Base-by-base conservation (phyloP, 2,113 vertebrate genomes). In the Aythya baeri region DNA sequence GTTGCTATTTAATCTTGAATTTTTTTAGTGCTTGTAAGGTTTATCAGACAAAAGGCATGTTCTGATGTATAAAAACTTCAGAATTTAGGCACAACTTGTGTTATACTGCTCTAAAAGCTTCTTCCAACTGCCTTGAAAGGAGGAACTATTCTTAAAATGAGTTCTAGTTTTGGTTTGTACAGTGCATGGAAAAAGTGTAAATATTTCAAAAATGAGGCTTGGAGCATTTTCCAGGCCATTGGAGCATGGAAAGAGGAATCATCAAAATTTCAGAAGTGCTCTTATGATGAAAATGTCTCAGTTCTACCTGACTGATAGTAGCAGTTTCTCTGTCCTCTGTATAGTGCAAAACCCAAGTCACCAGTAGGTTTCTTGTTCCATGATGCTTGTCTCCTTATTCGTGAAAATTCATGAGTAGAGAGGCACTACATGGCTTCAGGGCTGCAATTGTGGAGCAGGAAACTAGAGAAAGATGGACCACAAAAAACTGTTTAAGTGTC, bases 71-170 rank as follows among this genome's bases (percentile, higher is more conserved):
- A 72, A n/a, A 76, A 81, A 58, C 29, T 22, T 77, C 32, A 46
- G 38, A 57, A 36, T 73, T 89, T 31, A 38, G 43, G 6, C 49
- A 12, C 6, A 1, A 6, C 15, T 71, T 86, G 11, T 29, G 72
- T 83, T 84, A 6, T 41, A 8, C 31, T 58, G 2, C 54, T 84
- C 41, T 11, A 32, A 34, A 49, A 78, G 27, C 43, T 88, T 65
- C 38, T 91, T 92, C 20, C 20, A 41, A 17, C n/a, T 83, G 29
- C 55, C 43, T 86, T 81, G 46, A 71, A 72, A 90, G 61, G 36
- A 67, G 57, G 21, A 67, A 15, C 32, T 92, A 3, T 72, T 86
- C 57, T 46, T 86, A 78, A 74, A 83, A 32, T 74, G 23, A 59
- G 26, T 80, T 46, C 1, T 1, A 57, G n/a, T 20, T 57, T n/a